Base-by-base conservation (phyloP, 2,888 invertebrate genomes). In the Caenorhabditis becei region DNA sequence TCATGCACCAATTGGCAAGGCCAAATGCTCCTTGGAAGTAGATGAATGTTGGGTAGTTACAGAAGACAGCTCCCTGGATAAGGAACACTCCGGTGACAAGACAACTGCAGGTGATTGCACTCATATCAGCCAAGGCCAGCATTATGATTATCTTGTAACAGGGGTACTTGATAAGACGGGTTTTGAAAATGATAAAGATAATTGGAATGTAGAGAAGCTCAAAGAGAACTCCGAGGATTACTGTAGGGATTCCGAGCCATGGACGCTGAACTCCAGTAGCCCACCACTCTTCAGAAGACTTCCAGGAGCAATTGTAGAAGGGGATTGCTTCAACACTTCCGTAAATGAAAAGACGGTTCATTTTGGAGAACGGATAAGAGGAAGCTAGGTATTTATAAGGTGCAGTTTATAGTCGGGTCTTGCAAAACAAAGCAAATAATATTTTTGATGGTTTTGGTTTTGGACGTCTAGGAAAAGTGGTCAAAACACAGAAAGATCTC, bases 231-330 rank as follows among this genome's bases (percentile, higher is more conserved):
- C 69, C 69, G 26, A 69, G 32, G 14, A 35, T 8, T 1, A 54
- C n/a, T 18, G 28, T 54, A 0, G 54, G 20, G 47, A 37, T 49
- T 11, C 69, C 69, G 0, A 69, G 59, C n/a, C 10, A 59, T 2
- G 69, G 69, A 18, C 59, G 59, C 49, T 49, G 28, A n/a, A 32
- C 26, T 8, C 69, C 69, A 0, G 37, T 69, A 14, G 20, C 51
- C 20, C 58, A 69, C 69, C 69, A 69, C 10, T 69, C 69, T 4
- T 28, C 18, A 18, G 56, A 44, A 24, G 49, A 35, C n/a, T 51
- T 69, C 69, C 69, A 69, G 10, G 35, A 24, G 37, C 69, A 69
- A 28, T 69, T 69, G 51, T 69, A 69, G 51, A 59, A 69, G 1
- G 69, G 69, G 24, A 67, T 56, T 18, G 67, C 16, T 8, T 67